Evolutionary conservation across 2,797 vertebrate genomes (phyloP), one percentile per base, ranked within the genome.

Genomic region (Dromococcyx pavoninus): DNA sequence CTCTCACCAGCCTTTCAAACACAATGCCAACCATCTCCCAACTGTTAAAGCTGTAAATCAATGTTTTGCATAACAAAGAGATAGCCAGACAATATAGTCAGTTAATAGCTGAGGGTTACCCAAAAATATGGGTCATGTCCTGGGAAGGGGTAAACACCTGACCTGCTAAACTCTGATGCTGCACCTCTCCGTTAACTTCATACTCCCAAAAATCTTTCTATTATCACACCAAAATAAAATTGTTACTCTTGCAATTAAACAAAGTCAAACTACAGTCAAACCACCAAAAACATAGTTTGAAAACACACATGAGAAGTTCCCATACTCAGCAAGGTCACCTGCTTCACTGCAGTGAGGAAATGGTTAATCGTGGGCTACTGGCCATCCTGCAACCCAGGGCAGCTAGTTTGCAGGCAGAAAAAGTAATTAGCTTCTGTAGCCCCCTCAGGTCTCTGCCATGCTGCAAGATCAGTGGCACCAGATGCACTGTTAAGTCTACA

Each of bases 31-130:
- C 60, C 39, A 54, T 11, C 8, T 78, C 41, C 46, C 21, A 86
- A 30, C 11, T 27, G 11, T 28, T 74, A 0, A 51, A 60, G 53
- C 3, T 37, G 22, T 24, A 70, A 51, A 43, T 48, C 46, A 48
- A 2, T 41, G 18, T 43, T 71, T 24, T 37, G 7, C 21, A 71
- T 5, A 13, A 62, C 21, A 37, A 80, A 62, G 24, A 86, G 21
- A 54, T 0, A 57, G 28, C 2, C 32, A 65, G 62, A 66, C 4
- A 27, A 30, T 17, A 53, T 0, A 23, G 13, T 10, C 73, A 37
- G 10, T 30, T 37, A 62, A 30, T 2, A 60, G n/a, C 16, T 46
- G 9, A 51, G 9, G 4, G 18, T 28, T 84, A 79, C 24, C 46
- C 37, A 64, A 81, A 71, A 44, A 62, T 23, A 22, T 35, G 9